Base-by-base conservation (phyloP, 2,113 vertebrate species). In the Orcinus orca region DNA sequence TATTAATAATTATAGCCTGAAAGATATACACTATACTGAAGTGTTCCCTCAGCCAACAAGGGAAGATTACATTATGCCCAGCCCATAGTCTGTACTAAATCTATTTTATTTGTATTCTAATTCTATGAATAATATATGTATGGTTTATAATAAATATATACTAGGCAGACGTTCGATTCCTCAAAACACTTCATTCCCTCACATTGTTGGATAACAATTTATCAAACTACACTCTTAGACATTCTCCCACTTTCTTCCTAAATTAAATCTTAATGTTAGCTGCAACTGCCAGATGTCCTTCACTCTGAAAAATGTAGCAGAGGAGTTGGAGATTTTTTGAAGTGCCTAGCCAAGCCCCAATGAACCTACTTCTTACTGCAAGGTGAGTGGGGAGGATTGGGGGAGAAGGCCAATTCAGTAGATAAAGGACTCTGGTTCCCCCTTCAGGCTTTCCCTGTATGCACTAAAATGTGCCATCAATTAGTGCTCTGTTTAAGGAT, bases 231-330 rank as follows among this genome's bases (percentile, higher is more conserved):
- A 33, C 17, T 38, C 13, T 96, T 65, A 91, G 31, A 38, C 8
- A 96, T 73, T 82, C 31, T 96, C 36, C 6, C 36, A 62, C 31
- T 73, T 95, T 81, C 29, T 79, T 90, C 9, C 29, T 71, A 63
- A 95, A 67, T 93, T 88, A 80, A 92, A 88, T 81, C 4, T 87
- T 95, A 90, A 80, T 70, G 41, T 87, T 92, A 89, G 13, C 38
- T 93, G 47, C n/a, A 70, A 90, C n/a, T 86, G n/a, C 13, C n/a
- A 86, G 58, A 79, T 86, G 33, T 38, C 47, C 0, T 88, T 97
- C 50, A 96, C 92, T 86, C 26, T 63, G 73, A 94, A 92, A 83
- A 23, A 71, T 58, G 55, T 44, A 91, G 7, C 25, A 89, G 44
- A 93, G 26, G 5, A 65, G 17, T 21, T 96, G 29, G 17, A 17